phyloP scores from a whole-genome alignment of 2,797 vertebrate genomes.

The Paguma larvata region DNA sequence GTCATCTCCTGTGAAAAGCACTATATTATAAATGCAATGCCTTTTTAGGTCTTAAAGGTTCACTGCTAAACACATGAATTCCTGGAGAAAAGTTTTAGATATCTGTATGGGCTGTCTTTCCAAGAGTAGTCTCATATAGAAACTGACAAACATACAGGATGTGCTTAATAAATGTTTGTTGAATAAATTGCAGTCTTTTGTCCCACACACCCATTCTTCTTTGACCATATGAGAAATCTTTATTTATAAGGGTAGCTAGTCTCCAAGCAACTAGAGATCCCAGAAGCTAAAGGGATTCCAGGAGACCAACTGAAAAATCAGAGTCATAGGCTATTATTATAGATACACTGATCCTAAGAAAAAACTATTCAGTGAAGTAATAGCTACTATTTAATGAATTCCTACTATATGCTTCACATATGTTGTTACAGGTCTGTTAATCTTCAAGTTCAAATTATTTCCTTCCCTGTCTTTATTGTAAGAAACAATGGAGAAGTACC shows the following conservation, averaged over 20 bases:
- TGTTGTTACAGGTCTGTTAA: neutral
- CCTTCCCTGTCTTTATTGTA: neutral
- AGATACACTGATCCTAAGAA: neutral
- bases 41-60: constrained; percentile 24
- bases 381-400: neutral
- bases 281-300: neutral
- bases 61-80: neutral
- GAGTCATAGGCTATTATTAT: neutral
- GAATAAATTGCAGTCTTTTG: constrained; percentile 15
- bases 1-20: neutral
- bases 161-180: constrained; percentile 37
- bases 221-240: neutral
- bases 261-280: neutral
- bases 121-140: neutral
- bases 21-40: neutral
- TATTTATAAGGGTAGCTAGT: neutral
- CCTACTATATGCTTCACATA: neutral
- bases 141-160: neutral
- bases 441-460: neutral
- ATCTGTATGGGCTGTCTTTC: neutral
- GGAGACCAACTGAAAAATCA: constrained; percentile 47
- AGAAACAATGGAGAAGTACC: neutral
- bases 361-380: neutral
- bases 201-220: neutral
- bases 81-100: constrained; percentile 12